Base-by-base conservation (phyloP, 2,888 invertebrate genomes). In the Ophraella communa region DNA sequence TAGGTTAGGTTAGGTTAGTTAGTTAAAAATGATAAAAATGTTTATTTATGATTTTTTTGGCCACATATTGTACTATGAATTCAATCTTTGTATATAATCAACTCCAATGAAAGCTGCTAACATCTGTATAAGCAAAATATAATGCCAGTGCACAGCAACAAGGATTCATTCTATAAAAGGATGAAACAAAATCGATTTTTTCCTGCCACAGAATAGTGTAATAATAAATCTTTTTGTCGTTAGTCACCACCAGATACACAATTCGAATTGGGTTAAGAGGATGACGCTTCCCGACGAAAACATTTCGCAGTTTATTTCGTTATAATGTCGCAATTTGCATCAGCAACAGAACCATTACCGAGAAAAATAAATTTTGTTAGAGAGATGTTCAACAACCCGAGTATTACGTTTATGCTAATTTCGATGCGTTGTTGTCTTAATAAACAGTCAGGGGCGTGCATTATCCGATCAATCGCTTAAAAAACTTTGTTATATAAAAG, bases 251-350 rank as follows among this genome's bases (percentile, higher is more conserved):
- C 47, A 47, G 23, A 47, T 23, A 21, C 47, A 47, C 23, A 10
- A 21, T 47, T 23, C 21, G 47, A 47, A 47, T 47, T 47, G 47
- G 47, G 47, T 23, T 47, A 47, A 47, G 47, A 21, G 23, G 23
- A 47, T 47, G n/a, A n/a, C n/a, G 21, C 23, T 5, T n/a, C 23
- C 21, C 21, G n/a, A 39, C 17, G 14, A 21, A 47, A 47, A 47
- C 47, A 47, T 21, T 39, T 17, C 23, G 47, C 23, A 21, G 23
- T 47, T 47, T 23, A 23, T 47, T 47, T 23, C 20, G 11, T 47
- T 23, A 47, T 47, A 47, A 23, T 47, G 47, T 47, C 23, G 10
- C 47, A 21, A 47, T 47, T 47, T 47, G 47, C 47, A 47, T 47
- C 23, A 23, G 21, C 47, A 47, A 47, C 21, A 47, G 21, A 47